Evolutionary conservation across 2,113 vertebrate species (phyloP).

Genomic region (Chaetura pelagica): DNA sequence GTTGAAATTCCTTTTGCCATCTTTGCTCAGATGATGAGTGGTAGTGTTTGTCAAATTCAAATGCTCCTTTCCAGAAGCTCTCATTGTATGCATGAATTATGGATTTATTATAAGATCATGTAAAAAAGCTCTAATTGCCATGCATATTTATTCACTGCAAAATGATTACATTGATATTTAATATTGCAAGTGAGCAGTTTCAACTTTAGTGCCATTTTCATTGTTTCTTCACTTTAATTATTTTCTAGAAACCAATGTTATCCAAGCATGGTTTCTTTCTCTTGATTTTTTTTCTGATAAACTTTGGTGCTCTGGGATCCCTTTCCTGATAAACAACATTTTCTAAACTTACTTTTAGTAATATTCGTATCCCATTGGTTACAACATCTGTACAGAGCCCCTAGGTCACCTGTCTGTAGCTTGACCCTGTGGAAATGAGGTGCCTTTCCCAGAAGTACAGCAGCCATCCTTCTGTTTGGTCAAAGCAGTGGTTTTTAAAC

Average conservation of each 20-base stretch:
- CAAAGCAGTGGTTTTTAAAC: background rate
- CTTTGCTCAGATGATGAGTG: conserved; percentile 48
- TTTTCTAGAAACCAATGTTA: background rate
- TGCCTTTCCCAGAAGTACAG: background rate
- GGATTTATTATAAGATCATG: conserved; percentile 60
- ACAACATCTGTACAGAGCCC: background rate
- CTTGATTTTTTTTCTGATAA: background rate
- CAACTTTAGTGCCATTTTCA: background rate
- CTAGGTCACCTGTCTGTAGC: background rate
- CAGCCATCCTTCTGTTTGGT: background rate
- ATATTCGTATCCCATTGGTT: background rate
- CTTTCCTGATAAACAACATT: background rate
- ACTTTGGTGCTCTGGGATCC: background rate
- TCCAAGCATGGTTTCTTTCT: background rate
- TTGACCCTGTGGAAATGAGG: background rate
- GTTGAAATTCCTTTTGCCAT: conserved; percentile 52
- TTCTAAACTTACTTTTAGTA: background rate
- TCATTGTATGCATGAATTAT: conserved; percentile 47
- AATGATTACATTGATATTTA: conserved; percentile 31
- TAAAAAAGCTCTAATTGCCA: conserved; percentile 54
- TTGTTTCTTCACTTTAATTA: conserved; percentile 22
- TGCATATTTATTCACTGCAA: conserved; percentile 41
- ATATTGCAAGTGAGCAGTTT: background rate
- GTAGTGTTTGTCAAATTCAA: conserved; percentile 42
- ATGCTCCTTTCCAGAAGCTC: conserved; percentile 47